Evolutionary conservation across 2,113 vertebrate genomes (phyloP).

Genomic region (Sigmodon hispidus): DNA sequence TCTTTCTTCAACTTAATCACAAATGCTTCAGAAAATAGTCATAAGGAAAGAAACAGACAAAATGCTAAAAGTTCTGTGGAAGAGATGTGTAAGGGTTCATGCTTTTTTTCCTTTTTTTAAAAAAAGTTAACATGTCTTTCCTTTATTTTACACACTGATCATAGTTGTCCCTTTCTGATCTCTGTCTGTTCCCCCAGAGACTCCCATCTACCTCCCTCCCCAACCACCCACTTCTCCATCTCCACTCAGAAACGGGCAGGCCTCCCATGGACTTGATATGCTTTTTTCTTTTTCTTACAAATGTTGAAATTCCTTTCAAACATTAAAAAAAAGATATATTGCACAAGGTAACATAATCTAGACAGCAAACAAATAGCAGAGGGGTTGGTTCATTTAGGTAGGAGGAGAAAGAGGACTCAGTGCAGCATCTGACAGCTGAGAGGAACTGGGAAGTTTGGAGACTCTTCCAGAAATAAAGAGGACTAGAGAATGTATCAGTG

Average conservation of each 20-base stretch:
- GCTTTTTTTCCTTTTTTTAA: background rate
- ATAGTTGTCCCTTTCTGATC: too few species aligned
- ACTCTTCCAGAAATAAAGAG: background rate
- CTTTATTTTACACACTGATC: too few species aligned
- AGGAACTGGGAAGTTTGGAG: background rate
- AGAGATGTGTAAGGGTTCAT: background rate
- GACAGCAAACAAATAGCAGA: background rate
- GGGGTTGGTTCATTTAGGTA: background rate
- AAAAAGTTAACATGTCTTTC: background rate
- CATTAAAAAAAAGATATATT: background rate
- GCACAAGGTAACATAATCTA: background rate
- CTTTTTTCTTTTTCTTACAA: background rate
- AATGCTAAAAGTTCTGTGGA: background rate
- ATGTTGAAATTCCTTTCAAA: background rate
- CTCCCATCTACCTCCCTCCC: too few species aligned
- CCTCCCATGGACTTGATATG: too few species aligned
- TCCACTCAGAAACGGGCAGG: too few species aligned
- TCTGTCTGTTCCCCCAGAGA: too few species aligned
- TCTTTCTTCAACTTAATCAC: background rate
- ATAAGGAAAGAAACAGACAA: background rate
- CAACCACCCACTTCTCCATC: too few species aligned
- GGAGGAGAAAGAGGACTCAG: background rate
- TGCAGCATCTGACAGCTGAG: background rate
- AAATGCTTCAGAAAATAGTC: constrained; percentile 17
- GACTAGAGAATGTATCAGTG: background rate